Evolutionary conservation across 2,113 vertebrate species (phyloP), one percentile per base, ranked within the genome.

Genomic region (Plectropomus leopardus): DNA sequence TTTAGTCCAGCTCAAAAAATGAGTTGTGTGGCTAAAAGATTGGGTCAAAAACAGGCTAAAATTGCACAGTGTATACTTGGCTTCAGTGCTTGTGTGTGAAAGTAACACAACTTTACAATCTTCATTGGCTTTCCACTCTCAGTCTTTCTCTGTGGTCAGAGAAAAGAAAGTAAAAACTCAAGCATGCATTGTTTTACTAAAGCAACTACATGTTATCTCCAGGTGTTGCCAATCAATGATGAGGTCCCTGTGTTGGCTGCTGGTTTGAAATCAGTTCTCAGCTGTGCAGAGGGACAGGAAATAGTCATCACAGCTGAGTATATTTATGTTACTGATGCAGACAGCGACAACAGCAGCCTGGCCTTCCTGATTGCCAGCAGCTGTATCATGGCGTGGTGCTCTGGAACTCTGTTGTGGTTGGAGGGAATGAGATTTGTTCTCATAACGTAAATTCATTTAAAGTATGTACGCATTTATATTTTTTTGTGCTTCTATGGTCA

Each of bases 141-240:
- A 21, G 7, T 54, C 32, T 1, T 47, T 58, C 7, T 51, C 36
- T 21, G 8, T 14, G 11, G 7, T 50, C n/a, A n/a, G 28, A 36
- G 30, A 63, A 53, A 61, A 24, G 2, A 24, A 44, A n/a, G 4
- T 71, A 34, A 21, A 72, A 74, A 54, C 3, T 23, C 9, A 36
- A 48, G 14, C 15, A 6, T 40, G 1, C 0, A 34, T 16, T 7
- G 24, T 70, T 76, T 11, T 9, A 32, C 14, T 3, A 9, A n/a
- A 72, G 13, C 63, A 5, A 44, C 55, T 21, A 7, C 21, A 14
- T 66, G 26, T 78, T 26, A 9, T 55, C 47, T 48, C 16, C 78
- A 98, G 98, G 95, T 99, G 36, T 79, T 86, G 2, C 96, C 96
- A 19, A 68, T 99, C 54, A 99, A 99, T 53, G 98, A 99, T 15